Evolutionary conservation across 2,113 vertebrate genomes (phyloP).

Genomic region (Microcebus lehilahytsara): DNA sequence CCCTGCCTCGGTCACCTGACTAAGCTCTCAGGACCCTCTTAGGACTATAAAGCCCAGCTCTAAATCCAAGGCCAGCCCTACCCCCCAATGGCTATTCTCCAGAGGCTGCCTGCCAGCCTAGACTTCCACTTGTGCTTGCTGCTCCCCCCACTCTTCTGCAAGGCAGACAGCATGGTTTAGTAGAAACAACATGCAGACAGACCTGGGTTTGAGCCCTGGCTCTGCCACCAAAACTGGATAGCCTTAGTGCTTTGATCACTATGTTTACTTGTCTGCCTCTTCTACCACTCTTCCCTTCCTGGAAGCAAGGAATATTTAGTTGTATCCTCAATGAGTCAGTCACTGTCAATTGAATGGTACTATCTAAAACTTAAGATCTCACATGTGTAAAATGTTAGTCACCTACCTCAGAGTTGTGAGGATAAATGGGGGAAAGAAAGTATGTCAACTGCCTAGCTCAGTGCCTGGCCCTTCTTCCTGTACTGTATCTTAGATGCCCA

Average conservation of each 20-base stretch:
- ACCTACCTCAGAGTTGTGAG: background rate
- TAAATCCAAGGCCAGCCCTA: background rate
- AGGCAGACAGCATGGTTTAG: background rate
- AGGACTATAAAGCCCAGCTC: background rate
- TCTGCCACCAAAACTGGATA: background rate
- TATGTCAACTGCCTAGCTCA: background rate
- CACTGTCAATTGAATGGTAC: background rate
- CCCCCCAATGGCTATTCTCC: background rate
- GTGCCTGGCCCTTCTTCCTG: background rate
- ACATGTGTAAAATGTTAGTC: background rate
- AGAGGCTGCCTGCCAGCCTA: background rate
- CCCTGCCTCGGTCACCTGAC: background rate
- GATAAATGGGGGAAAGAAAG: background rate
- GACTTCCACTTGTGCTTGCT: background rate
- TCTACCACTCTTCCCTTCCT: background rate
- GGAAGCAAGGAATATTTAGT: background rate
- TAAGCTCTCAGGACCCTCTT: background rate
- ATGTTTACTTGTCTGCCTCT: background rate
- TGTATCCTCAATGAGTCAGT: background rate
- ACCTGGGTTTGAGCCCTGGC: background rate
- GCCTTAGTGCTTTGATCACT: background rate
- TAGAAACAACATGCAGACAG: background rate
- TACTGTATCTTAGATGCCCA: background rate
- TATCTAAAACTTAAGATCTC: background rate
- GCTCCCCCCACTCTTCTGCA: background rate